Base-by-base conservation (phyloP, 2,797 vertebrate genomes). In the Corythornis leucogaster region DNA sequence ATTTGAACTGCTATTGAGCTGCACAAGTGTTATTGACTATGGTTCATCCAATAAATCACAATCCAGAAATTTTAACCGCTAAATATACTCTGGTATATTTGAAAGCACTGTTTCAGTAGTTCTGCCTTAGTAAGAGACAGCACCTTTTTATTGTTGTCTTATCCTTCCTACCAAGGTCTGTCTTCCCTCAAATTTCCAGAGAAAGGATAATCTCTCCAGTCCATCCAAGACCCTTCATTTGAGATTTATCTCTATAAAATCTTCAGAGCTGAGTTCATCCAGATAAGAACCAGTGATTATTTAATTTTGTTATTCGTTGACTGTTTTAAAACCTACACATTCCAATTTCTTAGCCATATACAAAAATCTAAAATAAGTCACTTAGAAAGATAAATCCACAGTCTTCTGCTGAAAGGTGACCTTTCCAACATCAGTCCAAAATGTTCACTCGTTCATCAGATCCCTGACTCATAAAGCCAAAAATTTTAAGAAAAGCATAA, bases 51-150 rank as follows among this genome's bases (percentile, higher is more conserved):
- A 75, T 93, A 93, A 92, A 92, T 91, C 76, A 78, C 1, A 2
- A 80, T 54, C 66, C 66, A 48, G 30, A 93, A 91, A 95, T 78
- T 85, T 64, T 88, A 80, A 85, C 64, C 79, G 31, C n/a, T 92
- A 94, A 86, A 82, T 91, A 92, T 62, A 91, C 17, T 80, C 43
- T 38, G 20, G 17, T 70, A 40, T 19, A 48, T 78, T 61, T 91
- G 33, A 73, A 89, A 42, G 14, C 55, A 77, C 25, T 54, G 22
- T 82, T 95, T 82, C 78, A 82, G 38, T 62, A 75, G 21, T 80
- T 89, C 58, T 71, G 45, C 31, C 22, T 71, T 62, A 45, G 53
- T 50, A 76, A 87, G 28, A 89, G 26, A 43, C n/a, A 73, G 3
- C 0, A 5, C 3, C 16, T 85, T 84, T 86, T 62, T 46, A 40